Evolutionary conservation across 2,797 vertebrate genomes (phyloP).

Genomic region (Otolemur crassicaudatus): DNA sequence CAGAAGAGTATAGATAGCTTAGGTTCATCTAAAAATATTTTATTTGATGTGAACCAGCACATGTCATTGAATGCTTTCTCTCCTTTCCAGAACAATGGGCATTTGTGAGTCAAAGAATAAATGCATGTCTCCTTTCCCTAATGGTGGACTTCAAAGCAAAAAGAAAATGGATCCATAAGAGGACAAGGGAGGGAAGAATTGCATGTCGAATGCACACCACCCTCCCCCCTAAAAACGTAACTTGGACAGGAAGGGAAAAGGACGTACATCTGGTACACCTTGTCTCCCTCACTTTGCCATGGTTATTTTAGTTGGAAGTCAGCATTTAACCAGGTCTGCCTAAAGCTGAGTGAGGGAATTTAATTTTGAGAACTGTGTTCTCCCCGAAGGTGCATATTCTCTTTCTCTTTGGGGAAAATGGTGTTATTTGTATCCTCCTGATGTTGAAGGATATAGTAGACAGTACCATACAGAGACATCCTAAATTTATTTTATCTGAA

Average conservation of each 20-base stretch:
- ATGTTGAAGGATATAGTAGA: background rate
- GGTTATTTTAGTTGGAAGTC: conserved; percentile 30
- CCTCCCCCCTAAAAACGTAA: background rate
- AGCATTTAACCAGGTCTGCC: background rate
- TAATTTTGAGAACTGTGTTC: background rate
- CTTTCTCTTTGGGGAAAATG: background rate
- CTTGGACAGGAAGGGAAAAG: background rate
- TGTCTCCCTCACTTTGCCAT: background rate
- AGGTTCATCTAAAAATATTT: background rate
- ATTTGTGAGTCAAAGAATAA: conserved; percentile 4
- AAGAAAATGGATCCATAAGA: background rate
- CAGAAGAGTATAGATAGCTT: background rate
- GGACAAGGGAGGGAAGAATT: background rate
- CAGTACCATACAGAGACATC: background rate
- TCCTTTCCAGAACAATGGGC: background rate
- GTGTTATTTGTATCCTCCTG: background rate
- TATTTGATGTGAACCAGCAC: background rate
- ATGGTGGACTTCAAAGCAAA: background rate
- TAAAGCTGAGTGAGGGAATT: background rate
- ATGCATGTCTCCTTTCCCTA: background rate
- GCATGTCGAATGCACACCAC: background rate
- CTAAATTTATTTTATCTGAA: background rate
- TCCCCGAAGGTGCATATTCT: background rate
- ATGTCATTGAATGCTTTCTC: background rate
- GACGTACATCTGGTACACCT: background rate